A percentile compares a stretch with the other conserved stretches of the same genome.
phyloP scores from a whole-genome alignment of 2,113 vertebrate species.

The western clawed frog (Xenopus tropicalis) region DNA sequence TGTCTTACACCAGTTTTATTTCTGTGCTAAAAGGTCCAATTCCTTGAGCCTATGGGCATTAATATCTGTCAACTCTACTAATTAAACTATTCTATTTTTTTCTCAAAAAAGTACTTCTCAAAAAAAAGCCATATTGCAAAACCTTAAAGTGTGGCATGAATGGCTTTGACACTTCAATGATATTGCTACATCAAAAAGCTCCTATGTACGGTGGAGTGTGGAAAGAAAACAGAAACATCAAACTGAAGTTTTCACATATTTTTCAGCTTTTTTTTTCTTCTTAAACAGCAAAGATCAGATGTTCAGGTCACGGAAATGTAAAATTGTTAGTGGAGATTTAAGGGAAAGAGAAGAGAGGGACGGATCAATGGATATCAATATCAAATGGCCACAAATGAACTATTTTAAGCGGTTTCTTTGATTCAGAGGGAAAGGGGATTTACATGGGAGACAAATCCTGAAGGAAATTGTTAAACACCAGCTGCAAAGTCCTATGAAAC shows the following conservation, averaged over 20 bases:
- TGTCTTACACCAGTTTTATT: too few relatives aligned
- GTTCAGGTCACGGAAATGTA: constrained; percentile 24
- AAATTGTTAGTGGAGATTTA: constrained; percentile 33
- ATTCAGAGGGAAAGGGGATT: too few relatives aligned
- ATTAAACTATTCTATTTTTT: too few relatives aligned
- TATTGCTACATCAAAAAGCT: constrained; percentile 38
- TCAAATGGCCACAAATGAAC: constrained; percentile 16
- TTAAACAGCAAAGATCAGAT: constrained; percentile 13
- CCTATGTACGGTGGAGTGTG: constrained; percentile 22
- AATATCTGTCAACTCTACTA: too few relatives aligned
- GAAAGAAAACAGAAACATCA: constrained; percentile 36
- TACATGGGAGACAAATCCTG: too few relatives aligned
- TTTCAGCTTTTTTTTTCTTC: not conserved
- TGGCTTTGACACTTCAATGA: constrained; percentile 39
- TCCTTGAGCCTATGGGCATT: too few relatives aligned
- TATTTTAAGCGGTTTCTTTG: constrained; percentile 8
- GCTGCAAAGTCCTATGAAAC: too few relatives aligned
- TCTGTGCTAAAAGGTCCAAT: too few relatives aligned
- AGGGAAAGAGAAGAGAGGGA: constrained; percentile 14
- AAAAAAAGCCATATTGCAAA: too few relatives aligned
- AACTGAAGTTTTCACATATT: constrained; percentile 33
- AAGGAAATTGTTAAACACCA: too few relatives aligned
- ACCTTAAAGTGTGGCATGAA: not conserved
- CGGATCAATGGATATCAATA: constrained; percentile 5
- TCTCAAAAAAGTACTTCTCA: too few relatives aligned